A percentile compares a stretch with the other conserved stretches of the same genome.
phyloP scores from a whole-genome alignment of 2,797 vertebrate genomes.

The Nothura maculosa region DNA sequence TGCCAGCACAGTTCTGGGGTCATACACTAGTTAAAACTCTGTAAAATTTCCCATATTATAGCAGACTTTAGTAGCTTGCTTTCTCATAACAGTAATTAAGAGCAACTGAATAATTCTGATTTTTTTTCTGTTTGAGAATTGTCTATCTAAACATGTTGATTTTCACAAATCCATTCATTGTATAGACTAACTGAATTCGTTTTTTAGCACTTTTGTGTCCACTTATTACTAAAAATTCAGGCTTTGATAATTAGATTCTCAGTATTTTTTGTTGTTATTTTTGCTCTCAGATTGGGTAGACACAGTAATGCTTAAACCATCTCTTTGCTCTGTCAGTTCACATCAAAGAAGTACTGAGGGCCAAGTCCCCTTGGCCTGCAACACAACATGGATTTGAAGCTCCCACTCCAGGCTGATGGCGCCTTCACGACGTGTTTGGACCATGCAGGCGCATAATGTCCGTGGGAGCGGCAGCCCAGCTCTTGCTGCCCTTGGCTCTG shows the following conservation, averaged over 20 bases:
- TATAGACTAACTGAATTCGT: background rate
- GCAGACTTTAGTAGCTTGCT: background rate
- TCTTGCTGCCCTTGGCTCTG: background rate
- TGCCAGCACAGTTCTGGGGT: background rate
- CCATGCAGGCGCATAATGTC: rapidly evolving
- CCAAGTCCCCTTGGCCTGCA: background rate
- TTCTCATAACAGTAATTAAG: background rate
- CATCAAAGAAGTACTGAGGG: background rate
- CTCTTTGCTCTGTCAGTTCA: background rate
- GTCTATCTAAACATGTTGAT: background rate
- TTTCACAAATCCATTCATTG: background rate
- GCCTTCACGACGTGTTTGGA: background rate
- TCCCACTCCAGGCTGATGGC: background rate
- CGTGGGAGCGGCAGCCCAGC: background rate
- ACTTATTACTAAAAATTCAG: background rate
- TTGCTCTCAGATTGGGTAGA: background rate
- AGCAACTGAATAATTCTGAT: background rate
- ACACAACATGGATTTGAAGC: background rate
- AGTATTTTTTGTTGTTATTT: background rate
- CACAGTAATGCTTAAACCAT: background rate
- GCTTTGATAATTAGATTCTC: background rate
- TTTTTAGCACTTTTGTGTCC: background rate
- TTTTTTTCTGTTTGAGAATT: background rate
- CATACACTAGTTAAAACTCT: background rate
- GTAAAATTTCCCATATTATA: background rate